Evolutionary conservation across 2,888 invertebrate species (phyloP), one percentile per base, ranked within the genome.

Genomic region (Empis stercorea): DNA sequence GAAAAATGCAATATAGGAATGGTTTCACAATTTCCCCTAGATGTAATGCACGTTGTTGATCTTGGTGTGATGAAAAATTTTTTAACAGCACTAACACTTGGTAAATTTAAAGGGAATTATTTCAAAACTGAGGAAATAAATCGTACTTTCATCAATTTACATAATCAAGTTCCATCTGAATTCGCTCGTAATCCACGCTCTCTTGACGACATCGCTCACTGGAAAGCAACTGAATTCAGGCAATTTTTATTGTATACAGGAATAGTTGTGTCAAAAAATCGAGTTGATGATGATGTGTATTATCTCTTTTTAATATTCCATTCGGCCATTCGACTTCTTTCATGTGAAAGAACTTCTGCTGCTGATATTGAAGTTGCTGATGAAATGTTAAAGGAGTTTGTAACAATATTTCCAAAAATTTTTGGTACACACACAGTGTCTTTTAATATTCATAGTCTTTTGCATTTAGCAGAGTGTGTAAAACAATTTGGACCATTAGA

Each of bases 21-120:
- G 20, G 43, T 47, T 11, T 47, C 50, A 16, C 45, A 45, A 34
- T 45, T 50, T 39, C 47, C 44, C 34, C n/a, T 50, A 30, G 48
- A 48, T 41, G n/a, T 10, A 3, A 50, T 46, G 50, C 48, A 50
- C 30, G 38, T 49, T 23, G 47, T 50, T 23, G 47, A 45, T 15
- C 30, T 46, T 34, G 45, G 48, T 11, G 45, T 48, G 3, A 46
- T 41, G 34, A 51, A 48, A 16, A 50, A 51, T 36, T 34, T 48
- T 2, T 13, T 48, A 2, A 30, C 30, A 15, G 36, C 39, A 27
- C 34, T 48, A 4, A 30, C 45, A n/a, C 9, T 5, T 5, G 14
- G 4, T 1, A 36, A 15, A 7, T 14, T n/a, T 36, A 15, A 15
- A 14, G 14, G 14, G 5, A 23, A 37, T 14, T 39, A 39, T 27